Evolutionary conservation across 2,888 invertebrate species (phyloP).

Genomic region (Netelia melanura): DNA sequence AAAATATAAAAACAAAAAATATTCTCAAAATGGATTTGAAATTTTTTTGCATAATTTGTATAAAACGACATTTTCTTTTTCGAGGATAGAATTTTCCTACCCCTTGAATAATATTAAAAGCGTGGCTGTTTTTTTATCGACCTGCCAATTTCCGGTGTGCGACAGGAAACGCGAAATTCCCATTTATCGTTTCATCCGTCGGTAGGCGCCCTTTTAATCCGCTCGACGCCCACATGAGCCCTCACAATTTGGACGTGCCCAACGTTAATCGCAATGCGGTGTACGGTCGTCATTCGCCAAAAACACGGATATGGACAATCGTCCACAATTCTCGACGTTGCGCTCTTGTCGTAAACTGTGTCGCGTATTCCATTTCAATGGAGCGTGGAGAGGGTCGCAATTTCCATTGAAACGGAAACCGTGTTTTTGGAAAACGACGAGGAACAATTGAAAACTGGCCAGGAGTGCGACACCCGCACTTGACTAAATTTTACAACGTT

Average conservation of each 20-base stretch:
- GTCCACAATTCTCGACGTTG: constrained; percentile 21
- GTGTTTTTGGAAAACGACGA: not conserved
- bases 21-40: not conserved
- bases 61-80: no score
- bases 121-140: not conserved
- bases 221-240: constrained; percentile 5
- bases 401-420: not conserved
- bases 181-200: constrained; percentile 6
- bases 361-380: constrained; percentile 12
- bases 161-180: constrained; percentile 11
- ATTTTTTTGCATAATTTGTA: not conserved
- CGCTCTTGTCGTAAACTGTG: not conserved
- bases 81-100: no score
- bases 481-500: not conserved
- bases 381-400: not conserved
- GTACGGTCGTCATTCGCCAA: constrained; percentile 27
- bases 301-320: constrained; percentile 6
- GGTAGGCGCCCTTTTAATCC: not conserved
- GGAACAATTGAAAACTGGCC: constrained; percentile 1
- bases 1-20: not conserved
- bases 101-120: not conserved
- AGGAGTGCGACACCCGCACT: not conserved
- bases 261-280: constrained; percentile 33
- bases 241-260: constrained; percentile 35
- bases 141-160: not conserved